Base-by-base conservation (phyloP, 1,140 invertebrate genomes). In the Aphidius gifuensis region DNA sequence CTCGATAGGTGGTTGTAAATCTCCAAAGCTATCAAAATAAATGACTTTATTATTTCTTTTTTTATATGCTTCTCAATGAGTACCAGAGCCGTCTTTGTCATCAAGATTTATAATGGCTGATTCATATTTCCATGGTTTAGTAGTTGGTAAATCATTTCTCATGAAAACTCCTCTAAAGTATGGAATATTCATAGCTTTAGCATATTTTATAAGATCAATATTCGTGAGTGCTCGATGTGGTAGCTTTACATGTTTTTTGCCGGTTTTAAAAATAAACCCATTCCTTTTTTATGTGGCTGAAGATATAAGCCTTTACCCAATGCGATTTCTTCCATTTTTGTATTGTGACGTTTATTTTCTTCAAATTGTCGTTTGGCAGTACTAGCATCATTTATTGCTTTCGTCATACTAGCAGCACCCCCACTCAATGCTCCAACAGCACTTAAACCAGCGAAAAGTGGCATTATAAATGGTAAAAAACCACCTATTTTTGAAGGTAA, bases 271-370 rank as follows among this genome's bases (percentile, higher is more conserved):
- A 53, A 59, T 9, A 71, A 65, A 47, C 67, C 73, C 9, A 66
- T 60, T 9, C 73, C 72, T 49, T 62, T 74, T 68, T 70, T 74
- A 57, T 75, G 71, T n/a, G 71, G 74, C 69, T 74, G 74, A 11
- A 74, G 64, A 63, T 68, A 71, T 45, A 77, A 53, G 43, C 72
- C 75, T 44, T 71, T 70, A 23, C 71, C 74, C 5, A 78, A 16
- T 23, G 72, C 71, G 48, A 71, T 70, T 3, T 62, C 53, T 68
- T 74, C 73, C 68, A 78, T 75, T 49, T 47, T 64, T 62, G 67
- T 50, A 62, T 66, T 75, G 51, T 74, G 75, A 7, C 72, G 63
- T 55, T 64, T 61, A 43, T 38, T 62, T 58, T 73, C 69, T 45
- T 56, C 62, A 7, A 73, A 62, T 64, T 67, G 61, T 57, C 66